phyloP scores from a whole-genome alignment of 2,888 invertebrate genomes.

The Tethea ocularis region DNA sequence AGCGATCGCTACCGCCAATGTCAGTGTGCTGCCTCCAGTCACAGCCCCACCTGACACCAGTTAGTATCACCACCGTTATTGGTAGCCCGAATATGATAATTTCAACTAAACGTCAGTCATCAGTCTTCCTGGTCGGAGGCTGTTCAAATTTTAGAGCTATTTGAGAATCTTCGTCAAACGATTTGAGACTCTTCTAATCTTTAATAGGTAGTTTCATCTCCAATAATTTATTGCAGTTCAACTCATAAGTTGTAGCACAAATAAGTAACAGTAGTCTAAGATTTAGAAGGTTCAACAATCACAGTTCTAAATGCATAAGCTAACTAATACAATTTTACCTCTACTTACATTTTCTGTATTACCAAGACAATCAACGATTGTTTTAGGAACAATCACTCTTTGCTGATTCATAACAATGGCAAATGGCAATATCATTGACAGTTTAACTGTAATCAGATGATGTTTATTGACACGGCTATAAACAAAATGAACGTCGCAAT shows the following conservation, averaged over 20 bases:
- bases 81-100: background rate
- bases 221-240: too few species aligned
- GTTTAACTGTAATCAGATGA: background rate
- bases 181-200: too few species aligned
- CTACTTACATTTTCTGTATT: background rate
- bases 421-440: background rate
- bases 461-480: constrained; percentile 9
- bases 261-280: background rate
- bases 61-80: constrained; percentile 39
- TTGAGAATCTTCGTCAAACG: too few species aligned
- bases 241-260: too few species aligned
- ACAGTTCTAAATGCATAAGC: background rate
- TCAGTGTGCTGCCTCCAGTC: constrained; percentile 71
- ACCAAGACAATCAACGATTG: background rate
- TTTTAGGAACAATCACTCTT: constrained; percentile 5
- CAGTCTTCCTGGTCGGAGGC: too few species aligned
- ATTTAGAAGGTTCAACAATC: too few species aligned
- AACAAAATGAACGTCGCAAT: constrained; percentile 38
- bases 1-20: constrained; percentile 82
- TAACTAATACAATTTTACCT: background rate
- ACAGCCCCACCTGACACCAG: constrained; percentile 75
- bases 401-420: background rate
- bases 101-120: too few species aligned
- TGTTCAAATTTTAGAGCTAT: too few species aligned
- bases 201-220: too few species aligned